Base-by-base conservation (phyloP, 2,113 vertebrate genomes). In the Tringa solitaria region DNA sequence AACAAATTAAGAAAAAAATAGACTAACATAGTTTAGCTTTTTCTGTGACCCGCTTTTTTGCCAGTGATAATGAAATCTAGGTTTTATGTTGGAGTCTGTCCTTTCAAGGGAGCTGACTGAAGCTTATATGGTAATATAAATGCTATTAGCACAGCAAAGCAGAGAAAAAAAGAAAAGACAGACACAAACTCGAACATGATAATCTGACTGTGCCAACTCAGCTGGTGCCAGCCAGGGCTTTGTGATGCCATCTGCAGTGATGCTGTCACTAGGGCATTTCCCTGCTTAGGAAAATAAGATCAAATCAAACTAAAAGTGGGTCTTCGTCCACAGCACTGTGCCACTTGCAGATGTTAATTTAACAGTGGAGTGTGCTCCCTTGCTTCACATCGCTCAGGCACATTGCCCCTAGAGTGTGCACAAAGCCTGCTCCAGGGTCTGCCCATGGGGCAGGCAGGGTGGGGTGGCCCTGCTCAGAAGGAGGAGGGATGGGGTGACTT, bases 231-330 rank as follows among this genome's bases (percentile, higher is more conserved):
- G 90, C 91, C 45, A 0, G 79, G 88, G 76, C 95, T 97, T 96
- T 97, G 83, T 96, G 91, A 75, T 96, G 91, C 95, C 97, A 97
- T 96, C 95, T 97, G 97, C 90, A 89, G 74, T 0, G 8, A 87
- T 85, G 53, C 67, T 95, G 94, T 85, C 96, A 91, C 91, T 89
- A 84, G 84, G 91, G 94, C 86, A 96, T 83, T 95, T 94, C 91
- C 54, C 94, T 89, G 90, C 90, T 91, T 79, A 72, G 56, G 70
- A 92, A 94, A 93, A 91, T 53, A 84, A 83, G 91, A 95, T 89
- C 78, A 93, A 94, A 92, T 94, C 77, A 94, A 91, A 92, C 75
- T 32, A 83, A 89, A 96, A 96, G 53, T 0, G 1, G 9, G 48
- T 94, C 86, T 91, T 79, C 81, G 0, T 91, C 95, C 68, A 37